Evolutionary conservation across 2,797 vertebrate genomes (phyloP).

Genomic region (Peromyscus eremicus): DNA sequence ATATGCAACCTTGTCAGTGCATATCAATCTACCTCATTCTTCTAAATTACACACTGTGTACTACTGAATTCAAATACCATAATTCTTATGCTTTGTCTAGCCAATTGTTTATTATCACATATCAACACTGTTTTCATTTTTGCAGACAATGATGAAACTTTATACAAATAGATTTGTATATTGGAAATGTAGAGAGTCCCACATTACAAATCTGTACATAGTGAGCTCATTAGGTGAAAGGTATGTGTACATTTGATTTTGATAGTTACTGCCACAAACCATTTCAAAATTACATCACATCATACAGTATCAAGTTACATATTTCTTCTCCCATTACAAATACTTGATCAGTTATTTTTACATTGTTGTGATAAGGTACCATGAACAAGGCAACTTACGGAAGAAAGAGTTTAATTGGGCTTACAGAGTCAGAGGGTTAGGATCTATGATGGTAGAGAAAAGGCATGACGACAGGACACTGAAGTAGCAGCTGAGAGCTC

Average conservation of each 20-base stretch:
- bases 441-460: too few species aligned
- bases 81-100: neutral
- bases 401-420: neutral
- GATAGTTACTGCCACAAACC: conserved; percentile 9
- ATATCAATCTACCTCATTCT: neutral
- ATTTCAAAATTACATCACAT: neutral
- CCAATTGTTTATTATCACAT: neutral
- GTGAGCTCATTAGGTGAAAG: neutral
- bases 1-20: neutral
- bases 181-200: neutral
- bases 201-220: neutral
- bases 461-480: neutral
- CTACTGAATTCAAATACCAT: neutral
- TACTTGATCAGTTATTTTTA: neutral
- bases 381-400: neutral
- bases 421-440: neutral
- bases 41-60: neutral
- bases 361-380: neutral
- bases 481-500: neutral
- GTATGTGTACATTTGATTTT: conserved; percentile 16
- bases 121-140: neutral
- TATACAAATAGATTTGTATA: neutral
- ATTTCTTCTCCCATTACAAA: neutral
- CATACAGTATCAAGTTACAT: neutral
- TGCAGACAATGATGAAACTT: neutral